Percentiles rank a stretch among this genome's conserved stretches.
Conservation (phyloP, 1,140 invertebrate species). For the Hydropsyche tenuis region DNA sequence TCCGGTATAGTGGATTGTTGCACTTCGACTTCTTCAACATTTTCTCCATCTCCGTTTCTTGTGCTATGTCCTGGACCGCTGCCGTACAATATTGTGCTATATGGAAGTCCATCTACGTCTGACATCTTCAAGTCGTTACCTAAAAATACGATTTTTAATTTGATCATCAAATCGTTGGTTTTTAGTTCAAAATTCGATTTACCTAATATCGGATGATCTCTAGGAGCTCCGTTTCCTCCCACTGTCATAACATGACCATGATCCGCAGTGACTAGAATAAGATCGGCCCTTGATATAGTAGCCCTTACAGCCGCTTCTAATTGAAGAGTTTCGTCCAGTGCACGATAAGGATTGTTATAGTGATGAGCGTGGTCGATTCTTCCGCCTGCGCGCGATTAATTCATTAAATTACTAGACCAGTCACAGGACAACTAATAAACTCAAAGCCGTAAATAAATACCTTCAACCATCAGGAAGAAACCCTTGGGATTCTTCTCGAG, state of each 20-base stretch:
- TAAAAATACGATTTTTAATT: constrained; percentile 52
- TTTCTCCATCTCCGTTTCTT: constrained; percentile 47
- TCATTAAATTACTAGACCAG: no score
- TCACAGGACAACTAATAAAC: no score
- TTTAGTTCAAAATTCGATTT: constrained; percentile 35
- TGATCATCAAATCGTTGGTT: no score
- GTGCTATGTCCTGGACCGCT: constrained; percentile 72
- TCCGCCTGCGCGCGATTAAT: constrained; percentile 62
- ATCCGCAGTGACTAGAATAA: constrained; percentile 74
- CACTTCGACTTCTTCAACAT: constrained; percentile 24
- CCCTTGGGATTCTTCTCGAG: constrained; percentile 71
- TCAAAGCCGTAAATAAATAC: constrained; percentile 44
- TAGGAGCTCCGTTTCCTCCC: constrained; percentile 68
- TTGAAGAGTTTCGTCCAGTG: constrained; percentile 71
- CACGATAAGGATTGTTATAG: constrained; percentile 71
- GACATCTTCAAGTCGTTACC: constrained; percentile 73
- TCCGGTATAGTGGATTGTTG: constrained; percentile 50
- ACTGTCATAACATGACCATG: constrained; percentile 75
- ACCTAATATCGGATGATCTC: constrained; percentile 73
- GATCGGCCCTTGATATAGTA: constrained; percentile 67
- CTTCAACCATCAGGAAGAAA: constrained; percentile 66
- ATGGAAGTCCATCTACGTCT: constrained; percentile 70
- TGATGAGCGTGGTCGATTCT: constrained; percentile 78
- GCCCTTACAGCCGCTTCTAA: constrained; percentile 69
- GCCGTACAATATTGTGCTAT: constrained; percentile 74